A percentile compares a stretch with the other conserved stretches of the same genome.
Conservation (phyloP, 2,888 invertebrate genomes). For the Aporophyla lueneburgensis region DNA sequence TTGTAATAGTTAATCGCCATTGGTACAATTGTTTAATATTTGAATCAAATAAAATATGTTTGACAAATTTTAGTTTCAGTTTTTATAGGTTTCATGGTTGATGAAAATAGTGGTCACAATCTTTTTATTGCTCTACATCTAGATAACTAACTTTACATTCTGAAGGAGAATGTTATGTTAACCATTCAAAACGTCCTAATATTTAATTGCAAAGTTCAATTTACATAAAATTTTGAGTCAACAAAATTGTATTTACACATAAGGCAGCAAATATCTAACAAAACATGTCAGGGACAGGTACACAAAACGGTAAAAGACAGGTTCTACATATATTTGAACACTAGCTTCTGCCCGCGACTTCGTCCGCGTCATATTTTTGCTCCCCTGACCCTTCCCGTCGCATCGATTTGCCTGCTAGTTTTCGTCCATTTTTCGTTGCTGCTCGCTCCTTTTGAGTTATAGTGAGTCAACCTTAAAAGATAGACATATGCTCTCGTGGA, state of each 20-base stretch:
- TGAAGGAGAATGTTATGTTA: background rate
- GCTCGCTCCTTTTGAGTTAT: too few relatives aligned
- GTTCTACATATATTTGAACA: conserved; percentile 10
- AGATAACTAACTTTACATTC: too few relatives aligned
- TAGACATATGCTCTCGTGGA: too few relatives aligned
- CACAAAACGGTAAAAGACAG: conserved; percentile 1
- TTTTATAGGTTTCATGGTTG: background rate
- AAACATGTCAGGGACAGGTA: background rate
- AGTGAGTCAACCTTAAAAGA: too few relatives aligned
- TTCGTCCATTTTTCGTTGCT: too few relatives aligned
- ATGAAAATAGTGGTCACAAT: background rate
- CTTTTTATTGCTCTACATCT: background rate
- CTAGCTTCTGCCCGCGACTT: too few relatives aligned
- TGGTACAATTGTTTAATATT: background rate
- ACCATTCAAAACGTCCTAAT: background rate
- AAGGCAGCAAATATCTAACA: background rate
- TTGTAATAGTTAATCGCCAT: background rate
- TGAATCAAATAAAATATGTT: conserved; percentile 20
- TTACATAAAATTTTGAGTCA: background rate
- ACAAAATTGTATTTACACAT: background rate
- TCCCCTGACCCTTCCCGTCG: too few relatives aligned
- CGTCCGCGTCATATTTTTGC: too few relatives aligned
- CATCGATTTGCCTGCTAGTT: too few relatives aligned
- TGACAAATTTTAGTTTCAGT: background rate
- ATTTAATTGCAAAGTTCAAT: background rate